These are phyloP conservation scores for Synanthedon tipuliformis DNA, from an alignment of 2,888 invertebrate genomes.

Conservation along the genomic window DNA sequence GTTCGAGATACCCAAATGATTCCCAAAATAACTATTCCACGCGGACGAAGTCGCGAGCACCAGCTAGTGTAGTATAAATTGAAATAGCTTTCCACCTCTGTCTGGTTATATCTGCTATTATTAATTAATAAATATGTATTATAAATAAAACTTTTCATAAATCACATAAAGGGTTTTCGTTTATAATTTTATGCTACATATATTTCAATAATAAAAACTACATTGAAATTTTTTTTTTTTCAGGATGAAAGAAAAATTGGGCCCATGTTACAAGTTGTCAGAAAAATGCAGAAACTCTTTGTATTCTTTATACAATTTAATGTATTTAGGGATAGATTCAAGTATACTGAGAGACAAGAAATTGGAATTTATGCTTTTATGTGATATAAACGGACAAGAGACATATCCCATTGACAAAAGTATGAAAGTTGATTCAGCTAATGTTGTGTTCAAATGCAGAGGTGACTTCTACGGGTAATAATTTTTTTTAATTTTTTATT, in stretches of 20 bases:
- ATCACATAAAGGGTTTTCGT: too few species aligned
- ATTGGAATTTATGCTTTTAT: slow-evolving; percentile 41
- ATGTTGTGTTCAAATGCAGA: slow-evolving; percentile 40
- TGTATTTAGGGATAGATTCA: slow-evolving; percentile 55
- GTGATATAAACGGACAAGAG: slow-evolving; percentile 39
- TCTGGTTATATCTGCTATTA: too few species aligned
- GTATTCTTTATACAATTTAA: slow-evolving; percentile 43
- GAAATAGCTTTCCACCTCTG: too few species aligned
- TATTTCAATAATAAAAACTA: background rate
- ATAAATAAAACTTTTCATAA: too few species aligned
- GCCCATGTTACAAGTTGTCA: slow-evolving; percentile 44
- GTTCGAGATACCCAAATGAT: too few species aligned
- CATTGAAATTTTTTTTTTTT: slow-evolving; percentile 15
- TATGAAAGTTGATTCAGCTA: slow-evolving; percentile 41
- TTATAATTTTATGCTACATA: too few species aligned
- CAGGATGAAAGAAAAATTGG: slow-evolving; percentile 39
- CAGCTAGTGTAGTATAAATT: too few species aligned
- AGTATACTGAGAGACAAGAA: slow-evolving; percentile 43
- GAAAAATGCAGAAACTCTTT: slow-evolving; percentile 32
- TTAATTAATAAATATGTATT: too few species aligned
- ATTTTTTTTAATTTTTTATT: background rate
- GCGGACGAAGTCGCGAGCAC: too few species aligned
- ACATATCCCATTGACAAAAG: slow-evolving; percentile 41
- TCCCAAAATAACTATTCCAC: too few species aligned
- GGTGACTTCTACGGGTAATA: slow-evolving; percentile 48